Evolutionary conservation across 2,888 invertebrate species (phyloP), one percentile per base, ranked within the genome.

Genomic region (Leucania comma): DNA sequence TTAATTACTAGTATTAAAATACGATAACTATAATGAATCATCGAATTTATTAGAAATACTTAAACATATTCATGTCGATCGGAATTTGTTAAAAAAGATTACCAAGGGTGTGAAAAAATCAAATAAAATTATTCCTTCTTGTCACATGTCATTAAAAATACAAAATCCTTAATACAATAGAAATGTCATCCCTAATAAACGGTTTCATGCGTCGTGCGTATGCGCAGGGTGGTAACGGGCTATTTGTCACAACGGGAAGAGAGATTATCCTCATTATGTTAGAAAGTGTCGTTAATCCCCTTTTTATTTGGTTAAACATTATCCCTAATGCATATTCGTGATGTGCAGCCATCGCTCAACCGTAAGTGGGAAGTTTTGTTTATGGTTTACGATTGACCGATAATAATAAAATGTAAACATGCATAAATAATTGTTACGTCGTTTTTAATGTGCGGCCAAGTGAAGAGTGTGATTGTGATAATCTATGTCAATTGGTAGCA

Each of bases 231-330:
- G 86, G 86, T 78, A 86, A 86, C 84, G 85, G 87, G 82, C 90
- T 91, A 91, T 92, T 91, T 91, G 92, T 91, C 90, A 90, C 87
- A 88, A 90, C 90, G 89, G 86, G 85, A 88, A 89, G 82, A 83
- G 85, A 90, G 94, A 92, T 94, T 93, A 93, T 87, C 87, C 88
- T 91, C 92, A 92, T 93, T 93, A 93, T 86, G 86, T 86, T 89
- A 90, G 88, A 90, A 90, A 90, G 90, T 92, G 88, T 86, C 82
- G 86, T 78, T 93, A 93, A 94, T 93, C 92, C 92, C 85, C 84
- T 88, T 90, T 90, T 87, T 88, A 86, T 88, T 87, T 80, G 73
- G 86, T 86, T 78, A 71, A 76, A 73, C 50, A 80, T 83, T 80
- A 83, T 74, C 58, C 63, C 51, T 68, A 59, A 78, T 73, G 54